Evolutionary conservation across 2,113 vertebrate genomes (phyloP), one percentile per base, ranked within the genome.

Genomic region (Ptychochromis oligacanthus): DNA sequence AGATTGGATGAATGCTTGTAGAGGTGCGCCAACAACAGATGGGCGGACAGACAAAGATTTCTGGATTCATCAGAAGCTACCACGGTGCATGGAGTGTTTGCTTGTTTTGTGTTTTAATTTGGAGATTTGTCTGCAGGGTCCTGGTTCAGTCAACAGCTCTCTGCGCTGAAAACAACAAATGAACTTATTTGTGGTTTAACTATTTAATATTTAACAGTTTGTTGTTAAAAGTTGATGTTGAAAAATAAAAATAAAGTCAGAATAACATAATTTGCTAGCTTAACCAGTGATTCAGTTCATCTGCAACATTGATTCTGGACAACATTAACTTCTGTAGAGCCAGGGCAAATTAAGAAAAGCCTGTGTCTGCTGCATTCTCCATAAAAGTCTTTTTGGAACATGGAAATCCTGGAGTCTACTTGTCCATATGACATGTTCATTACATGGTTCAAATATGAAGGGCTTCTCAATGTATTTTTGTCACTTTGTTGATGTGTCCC

Each of bases 381-480:
- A 36, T 5, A 72, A 26, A 57, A 15, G 9, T 24, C 59, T 20
- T n/a, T 67, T 38, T 36, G 28, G 15, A 43, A 84, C 58, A 57
- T 52, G 46, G 38, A 4, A 54, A 74, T 24, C 24, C 56, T 26
- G 11, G 20, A 46, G 14, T 75, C 15, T n/a, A 49, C 70, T 74
- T 26, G 67, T 77, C 64, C 81, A 82, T 65, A 79, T 93, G 91
- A 90, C 76, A 84, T 84, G 84, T 93, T 92, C 82, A 93, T 79
- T 74, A 86, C 87, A 75, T 54, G 83, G 90, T 81, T 92, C 92
- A 80, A 77, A 87, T 77, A 31, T 17, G n/a, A 79, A 36, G 31
- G 55, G 20, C 18, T 38, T 46, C 64, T 80, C 78, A 61, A 85
- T 87, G 70, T 87, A 89, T 87, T 92, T 87, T 70, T 62, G 94